Evolutionary conservation across 2,888 invertebrate species (phyloP).

Genomic region (Lamproptera curius): DNA sequence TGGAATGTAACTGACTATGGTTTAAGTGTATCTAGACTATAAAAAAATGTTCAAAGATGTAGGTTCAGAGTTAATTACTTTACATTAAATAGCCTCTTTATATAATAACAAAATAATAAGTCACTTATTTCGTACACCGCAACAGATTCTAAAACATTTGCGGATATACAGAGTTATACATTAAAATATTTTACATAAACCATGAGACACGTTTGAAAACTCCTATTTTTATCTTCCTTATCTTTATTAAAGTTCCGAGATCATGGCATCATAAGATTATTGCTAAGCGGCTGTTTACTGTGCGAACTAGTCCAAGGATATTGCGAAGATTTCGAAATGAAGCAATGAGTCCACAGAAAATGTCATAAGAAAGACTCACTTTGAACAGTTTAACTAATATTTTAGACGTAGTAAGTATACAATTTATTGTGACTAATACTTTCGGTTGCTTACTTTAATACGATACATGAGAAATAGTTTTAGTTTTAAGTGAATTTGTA

Average conservation of each 20-base stretch:
- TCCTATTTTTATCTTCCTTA: slow-evolving; percentile 13
- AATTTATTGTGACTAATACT: neutral
- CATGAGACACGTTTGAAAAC: neutral
- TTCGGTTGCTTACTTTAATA: neutral
- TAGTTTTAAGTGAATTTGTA: neutral
- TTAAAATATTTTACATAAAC: neutral
- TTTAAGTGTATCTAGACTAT: too few relatives aligned
- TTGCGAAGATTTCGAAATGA: slow-evolving; percentile 2
- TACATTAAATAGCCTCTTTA: neutral
- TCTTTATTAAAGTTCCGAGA: slow-evolving; percentile 8
- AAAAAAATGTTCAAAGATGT: too few relatives aligned
- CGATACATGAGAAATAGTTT: neutral
- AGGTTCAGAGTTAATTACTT: neutral
- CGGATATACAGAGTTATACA: neutral
- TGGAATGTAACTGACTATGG: too few relatives aligned
- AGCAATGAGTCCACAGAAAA: neutral
- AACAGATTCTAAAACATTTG: neutral
- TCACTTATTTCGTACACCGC: too few relatives aligned
- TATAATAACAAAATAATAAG: too few relatives aligned
- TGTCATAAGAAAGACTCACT: too few relatives aligned
- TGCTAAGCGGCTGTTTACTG: slow-evolving; percentile 3
- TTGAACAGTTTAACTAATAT: too few relatives aligned
- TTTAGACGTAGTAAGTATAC: neutral
- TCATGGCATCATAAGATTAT: slow-evolving; percentile 10
- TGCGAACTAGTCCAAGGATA: slow-evolving; percentile 13